A percentile compares a stretch with the other conserved stretches of the same genome.
Conservation (phyloP, 2,888 invertebrate species). For the Gibbula magus region DNA sequence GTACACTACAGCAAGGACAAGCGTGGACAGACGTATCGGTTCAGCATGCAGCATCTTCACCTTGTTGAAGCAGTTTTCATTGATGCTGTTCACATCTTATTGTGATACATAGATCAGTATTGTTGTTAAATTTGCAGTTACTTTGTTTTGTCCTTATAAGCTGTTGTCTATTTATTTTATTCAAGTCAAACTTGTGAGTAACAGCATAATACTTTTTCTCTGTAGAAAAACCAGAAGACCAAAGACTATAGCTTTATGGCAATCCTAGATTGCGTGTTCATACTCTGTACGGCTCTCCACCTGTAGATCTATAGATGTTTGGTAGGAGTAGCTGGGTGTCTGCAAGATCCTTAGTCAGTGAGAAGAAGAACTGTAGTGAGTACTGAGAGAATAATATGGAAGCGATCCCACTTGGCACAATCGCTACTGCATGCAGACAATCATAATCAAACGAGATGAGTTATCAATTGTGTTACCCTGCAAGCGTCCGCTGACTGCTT, state of each 20-base stretch:
- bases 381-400: too few relatives aligned
- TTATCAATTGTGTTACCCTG: too few relatives aligned
- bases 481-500: too few relatives aligned
- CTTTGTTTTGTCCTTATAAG: constrained; percentile 26
- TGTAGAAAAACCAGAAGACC: constrained; percentile 18
- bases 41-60: too few relatives aligned
- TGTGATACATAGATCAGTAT: constrained; percentile 6
- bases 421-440: too few relatives aligned
- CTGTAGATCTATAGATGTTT: neutral
- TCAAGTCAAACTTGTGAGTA: constrained; percentile 33
- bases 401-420: too few relatives aligned
- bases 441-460: too few relatives aligned
- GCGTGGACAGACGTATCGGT: too few relatives aligned
- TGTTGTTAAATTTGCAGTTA: constrained; percentile 22
- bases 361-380: too few relatives aligned
- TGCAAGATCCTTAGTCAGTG: too few relatives aligned
- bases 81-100: neutral
- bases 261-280: neutral
- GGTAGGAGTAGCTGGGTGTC: neutral
- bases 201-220: constrained; percentile 19
- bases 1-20: too few relatives aligned
- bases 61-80: constrained; percentile 1
- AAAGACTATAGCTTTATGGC: constrained; percentile 14
- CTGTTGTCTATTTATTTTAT: constrained; percentile 35
- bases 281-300: neutral